phyloP scores from a whole-genome alignment of 2,113 vertebrate species.

The Mastomys coucha region DNA sequence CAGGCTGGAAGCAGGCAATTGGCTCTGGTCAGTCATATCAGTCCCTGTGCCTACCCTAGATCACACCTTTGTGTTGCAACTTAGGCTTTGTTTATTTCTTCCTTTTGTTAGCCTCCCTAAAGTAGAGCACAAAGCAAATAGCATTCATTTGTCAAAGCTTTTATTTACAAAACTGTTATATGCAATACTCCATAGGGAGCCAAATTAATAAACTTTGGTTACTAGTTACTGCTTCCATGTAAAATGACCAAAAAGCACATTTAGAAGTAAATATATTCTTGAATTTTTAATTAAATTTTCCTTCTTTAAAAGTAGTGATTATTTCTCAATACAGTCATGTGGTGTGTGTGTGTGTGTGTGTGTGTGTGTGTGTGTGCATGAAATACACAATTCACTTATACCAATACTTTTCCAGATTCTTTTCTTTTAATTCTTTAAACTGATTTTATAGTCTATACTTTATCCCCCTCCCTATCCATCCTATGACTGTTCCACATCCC shows the following conservation, averaged over 20 bases:
- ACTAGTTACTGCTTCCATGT: not conserved
- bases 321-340: not conserved
- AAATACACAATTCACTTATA: not conserved
- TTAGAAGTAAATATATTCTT: conserved; percentile 14
- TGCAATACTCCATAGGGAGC: not conserved
- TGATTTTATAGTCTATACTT: too few species aligned
- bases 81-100: not conserved
- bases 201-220: conserved; percentile 9
- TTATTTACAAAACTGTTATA: conserved; percentile 46
- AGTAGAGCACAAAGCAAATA: conserved; percentile 7
- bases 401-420: not conserved
- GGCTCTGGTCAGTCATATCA: not conserved
- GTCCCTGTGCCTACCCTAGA: not conserved
- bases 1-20: not conserved
- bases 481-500: too few species aligned
- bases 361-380: not conserved
- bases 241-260: conserved; percentile 51
- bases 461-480: too few species aligned
- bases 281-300: conserved; percentile 10
- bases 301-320: not conserved
- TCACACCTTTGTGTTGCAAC: not conserved
- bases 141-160: conserved; percentile 15
- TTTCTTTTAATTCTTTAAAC: too few species aligned
- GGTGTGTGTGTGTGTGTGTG: not conserved
- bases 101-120: not conserved